Evolutionary conservation across 2,888 invertebrate genomes (phyloP), one percentile per base, ranked within the genome.

Genomic region (Heliconius hortense): DNA sequence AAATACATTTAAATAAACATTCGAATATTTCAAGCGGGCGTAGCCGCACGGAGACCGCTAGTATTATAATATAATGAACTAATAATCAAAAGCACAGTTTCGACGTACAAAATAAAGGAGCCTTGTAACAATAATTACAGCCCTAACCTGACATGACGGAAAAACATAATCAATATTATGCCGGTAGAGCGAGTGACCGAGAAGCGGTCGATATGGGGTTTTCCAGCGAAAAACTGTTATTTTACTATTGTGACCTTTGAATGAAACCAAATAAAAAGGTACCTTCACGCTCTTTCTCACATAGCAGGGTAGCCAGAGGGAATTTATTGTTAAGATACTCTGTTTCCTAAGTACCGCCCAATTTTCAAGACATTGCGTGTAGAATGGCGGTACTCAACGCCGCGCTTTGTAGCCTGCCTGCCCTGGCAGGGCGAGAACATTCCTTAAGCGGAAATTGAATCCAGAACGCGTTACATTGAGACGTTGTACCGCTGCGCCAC

Each of bases 161-260:
- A 59, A 24, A 75, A 71, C 39, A 64, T 35, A 69, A 89, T 90
- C 90, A 84, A 90, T 90, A 88, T 78, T 78, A 80, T 69, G 68
- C 53, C 31, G 18, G 68, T 78, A 82, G 81, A 86, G 86, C 84
- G 84, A 85, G 80, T 80, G 79, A 77, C 80, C 79, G 80, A 78
- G 72, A n/a, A n/a, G 7, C 56, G 56, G 15, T 69, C 69, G 69
- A 56, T 69, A 69, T 53, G 31, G 31, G 31, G 53, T 69, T 53
- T 56, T 31, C 31, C 53, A 35, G n/a, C 31, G 56, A 24, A 53
- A 53, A n/a, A 69, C 28, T n/a, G 21, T 31, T 13, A 28, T 69
- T 69, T 31, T 24, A 24, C 39, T 24, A 24, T 66, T 24, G 66
- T 24, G 1, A 43, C 13, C n/a, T 66, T 24, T 39, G 15, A n/a